phyloP scores from a whole-genome alignment of 2,113 vertebrate species.

The Chiloscyllium plagiosum region DNA sequence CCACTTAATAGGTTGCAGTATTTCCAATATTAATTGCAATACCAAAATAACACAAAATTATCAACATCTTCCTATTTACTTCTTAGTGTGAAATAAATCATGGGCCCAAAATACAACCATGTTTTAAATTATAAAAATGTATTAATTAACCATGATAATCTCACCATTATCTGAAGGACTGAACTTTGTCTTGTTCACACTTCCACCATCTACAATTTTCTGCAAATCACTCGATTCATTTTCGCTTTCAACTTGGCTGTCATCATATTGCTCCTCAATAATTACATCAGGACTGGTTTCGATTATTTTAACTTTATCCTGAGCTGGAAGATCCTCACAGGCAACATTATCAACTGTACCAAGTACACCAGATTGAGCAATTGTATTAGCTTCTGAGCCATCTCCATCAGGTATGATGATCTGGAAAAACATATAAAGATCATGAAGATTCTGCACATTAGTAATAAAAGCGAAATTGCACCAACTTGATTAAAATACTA shows the following conservation, averaged over 20 bases:
- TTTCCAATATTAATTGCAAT: not conserved
- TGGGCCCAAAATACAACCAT: not conserved
- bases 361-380: slow-evolving; percentile 51
- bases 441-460: slow-evolving; percentile 39
- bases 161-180: slow-evolving; percentile 42
- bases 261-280: slow-evolving; percentile 65
- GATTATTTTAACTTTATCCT: slow-evolving; percentile 40
- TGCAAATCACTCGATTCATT: not conserved
- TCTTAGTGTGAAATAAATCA: not conserved
- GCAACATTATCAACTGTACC: slow-evolving; percentile 41
- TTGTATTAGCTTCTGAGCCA: slow-evolving; percentile 63
- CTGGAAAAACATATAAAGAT: slow-evolving; percentile 54
- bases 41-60: not conserved
- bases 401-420: slow-evolving; percentile 66
- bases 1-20: not conserved
- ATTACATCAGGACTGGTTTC: slow-evolving; percentile 55
- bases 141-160: not conserved
- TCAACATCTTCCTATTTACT: not conserved
- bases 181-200: slow-evolving; percentile 42
- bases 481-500: not conserved
- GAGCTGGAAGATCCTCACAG: slow-evolving; percentile 40
- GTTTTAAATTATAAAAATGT: not conserved
- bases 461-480: not conserved
- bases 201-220: slow-evolving; percentile 39
- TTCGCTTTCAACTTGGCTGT: slow-evolving; percentile 51